Percentiles rank a stretch among this genome's conserved stretches.
phyloP scores from a whole-genome alignment of 2,113 vertebrate species.

The Microcebus ravelobensis region DNA sequence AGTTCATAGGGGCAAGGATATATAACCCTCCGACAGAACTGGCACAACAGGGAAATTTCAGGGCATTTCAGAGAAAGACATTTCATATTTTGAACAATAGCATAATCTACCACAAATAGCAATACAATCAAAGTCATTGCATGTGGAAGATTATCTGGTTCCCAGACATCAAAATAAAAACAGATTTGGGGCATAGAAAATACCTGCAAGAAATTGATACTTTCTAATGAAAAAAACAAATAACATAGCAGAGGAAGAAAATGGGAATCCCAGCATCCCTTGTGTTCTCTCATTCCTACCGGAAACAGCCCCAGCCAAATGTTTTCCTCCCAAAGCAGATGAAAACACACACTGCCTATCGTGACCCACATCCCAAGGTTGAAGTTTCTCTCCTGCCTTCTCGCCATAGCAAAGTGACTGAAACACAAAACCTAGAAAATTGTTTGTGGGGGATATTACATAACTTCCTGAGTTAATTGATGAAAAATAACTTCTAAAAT shows the following conservation, averaged over 20 bases:
- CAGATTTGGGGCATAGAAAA: constrained; percentile 10
- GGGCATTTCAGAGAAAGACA: background rate
- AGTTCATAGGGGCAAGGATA: background rate
- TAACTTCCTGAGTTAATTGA: constrained; percentile 63
- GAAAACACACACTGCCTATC: background rate
- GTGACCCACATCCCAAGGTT: background rate
- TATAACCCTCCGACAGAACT: background rate
- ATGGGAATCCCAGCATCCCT: too few relatives aligned
- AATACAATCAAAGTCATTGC: background rate
- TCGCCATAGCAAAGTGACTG: constrained; percentile 9
- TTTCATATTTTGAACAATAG: background rate
- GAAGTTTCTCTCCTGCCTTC: background rate
- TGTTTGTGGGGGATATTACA: constrained; percentile 32
- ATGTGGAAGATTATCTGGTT: background rate
- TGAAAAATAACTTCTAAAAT: constrained; percentile 67
- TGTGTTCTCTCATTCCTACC: rapidly evolving
- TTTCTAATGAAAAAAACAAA: background rate
- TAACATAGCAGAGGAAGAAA: background rate
- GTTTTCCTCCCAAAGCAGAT: background rate
- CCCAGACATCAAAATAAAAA: constrained; percentile 20
- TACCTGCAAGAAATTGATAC: background rate
- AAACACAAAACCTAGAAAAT: constrained; percentile 52
- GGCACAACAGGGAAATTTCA: background rate
- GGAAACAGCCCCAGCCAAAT: too few relatives aligned
- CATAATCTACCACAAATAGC: background rate